Base-by-base conservation (phyloP, 1,140 invertebrate genomes). In the Diprion similis region DNA sequence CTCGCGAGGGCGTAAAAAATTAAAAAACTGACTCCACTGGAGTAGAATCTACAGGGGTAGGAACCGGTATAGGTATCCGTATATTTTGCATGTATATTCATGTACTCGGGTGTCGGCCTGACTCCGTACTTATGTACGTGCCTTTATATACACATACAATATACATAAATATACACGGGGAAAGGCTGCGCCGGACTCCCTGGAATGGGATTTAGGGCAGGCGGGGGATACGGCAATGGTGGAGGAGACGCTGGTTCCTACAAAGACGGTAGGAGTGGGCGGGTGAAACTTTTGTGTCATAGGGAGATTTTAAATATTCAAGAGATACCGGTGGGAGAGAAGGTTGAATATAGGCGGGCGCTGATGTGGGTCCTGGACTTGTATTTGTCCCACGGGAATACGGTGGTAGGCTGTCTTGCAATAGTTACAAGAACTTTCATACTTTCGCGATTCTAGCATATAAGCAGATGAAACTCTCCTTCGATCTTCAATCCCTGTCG, bases 271-370 rank as follows among this genome's bases (percentile, higher is more conserved):
- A 59, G n/a, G 51, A 9, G 51, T 59, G 51, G 11, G 51, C 8
- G 51, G 51, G 51, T 8, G 51, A 59, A 59, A 59, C 51, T 59
- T 59, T 59, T 59, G 51, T 59, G n/a, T 59, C 51, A 17, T 59
- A 59, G 51, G 51, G 51, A 59, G 51, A 8, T 59, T 59, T 59
- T 59, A 59, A 59, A 59, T 59, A 59, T 59, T 59, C n/a, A 59
- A 17, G 11, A 59, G 51, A 59, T 59, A 59, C 51, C 51, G n/a
- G n/a, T 37, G 24, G 24, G 24, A 37, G n/a, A 15, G 51, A 17
- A 17, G 11, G 51, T 17, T 17, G 51, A 59, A 59, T 59, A 59
- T 59, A 59, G 51, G 6, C 51, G 11, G 11, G 51, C 51, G 51
- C 51, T 59, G 51, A 11, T 59, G 51, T 59, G 51, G 51, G 51